Conservation (phyloP, 2,113 vertebrate species). For the Actinemys pallida region DNA sequence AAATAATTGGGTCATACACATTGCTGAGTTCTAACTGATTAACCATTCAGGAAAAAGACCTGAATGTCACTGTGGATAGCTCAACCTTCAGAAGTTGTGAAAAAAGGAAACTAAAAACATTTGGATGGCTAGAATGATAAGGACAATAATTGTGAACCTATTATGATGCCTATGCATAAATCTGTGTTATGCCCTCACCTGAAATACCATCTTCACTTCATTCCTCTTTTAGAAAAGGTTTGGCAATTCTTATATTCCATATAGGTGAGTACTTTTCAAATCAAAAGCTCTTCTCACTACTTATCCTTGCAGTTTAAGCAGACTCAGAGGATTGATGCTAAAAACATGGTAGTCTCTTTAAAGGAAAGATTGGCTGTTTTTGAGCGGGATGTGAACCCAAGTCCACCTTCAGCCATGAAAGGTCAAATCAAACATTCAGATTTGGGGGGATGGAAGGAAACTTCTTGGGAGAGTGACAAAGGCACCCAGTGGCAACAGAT, state of each 20-base stretch:
- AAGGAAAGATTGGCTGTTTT: background rate
- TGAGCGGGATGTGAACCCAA: background rate
- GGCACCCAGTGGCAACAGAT: background rate
- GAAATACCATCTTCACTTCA: background rate
- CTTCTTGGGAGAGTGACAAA: background rate
- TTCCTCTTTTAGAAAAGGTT: background rate
- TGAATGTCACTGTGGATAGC: background rate
- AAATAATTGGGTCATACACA: background rate
- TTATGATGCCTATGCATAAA: background rate
- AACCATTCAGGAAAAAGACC: background rate
- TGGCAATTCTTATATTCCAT: background rate
- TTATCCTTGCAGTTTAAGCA: background rate
- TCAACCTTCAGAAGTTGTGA: background rate
- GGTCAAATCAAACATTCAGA: background rate
- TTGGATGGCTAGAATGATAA: background rate
- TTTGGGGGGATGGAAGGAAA: background rate
- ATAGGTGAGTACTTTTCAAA: background rate
- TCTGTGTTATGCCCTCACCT: background rate
- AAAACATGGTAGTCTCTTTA: background rate
- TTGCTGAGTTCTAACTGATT: background rate
- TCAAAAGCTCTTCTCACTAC: background rate
- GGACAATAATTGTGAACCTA: background rate
- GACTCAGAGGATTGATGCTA: background rate
- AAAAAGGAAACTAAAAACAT: background rate
- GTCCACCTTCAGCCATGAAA: background rate